A percentile compares a stretch with the other conserved stretches of the same genome.
phyloP scores from a whole-genome alignment of 2,888 invertebrate genomes.

The Orchesellides sinensis region DNA sequence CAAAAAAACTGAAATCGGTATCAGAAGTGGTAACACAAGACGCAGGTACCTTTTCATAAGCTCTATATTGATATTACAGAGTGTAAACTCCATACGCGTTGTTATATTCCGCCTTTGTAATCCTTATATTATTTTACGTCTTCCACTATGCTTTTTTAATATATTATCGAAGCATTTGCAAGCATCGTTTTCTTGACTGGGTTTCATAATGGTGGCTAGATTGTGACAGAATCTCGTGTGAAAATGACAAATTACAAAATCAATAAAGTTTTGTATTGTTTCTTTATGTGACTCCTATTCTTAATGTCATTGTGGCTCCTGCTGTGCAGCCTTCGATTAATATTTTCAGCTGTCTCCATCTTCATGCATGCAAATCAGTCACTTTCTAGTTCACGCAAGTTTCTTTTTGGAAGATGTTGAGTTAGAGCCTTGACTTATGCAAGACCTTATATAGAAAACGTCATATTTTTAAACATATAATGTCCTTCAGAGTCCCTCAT shows the following conservation, averaged over 20 bases:
- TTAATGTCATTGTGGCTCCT: conserved; percentile 61
- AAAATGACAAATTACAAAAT: conserved; percentile 74
- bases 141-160: conserved; percentile 12
- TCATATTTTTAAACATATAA: no score
- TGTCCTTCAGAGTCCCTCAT: not conserved
- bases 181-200: conserved; percentile 13
- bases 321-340: conserved; percentile 55
- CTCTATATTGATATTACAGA: no score
- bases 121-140: conserved; percentile 4
- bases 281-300: conserved; percentile 31
- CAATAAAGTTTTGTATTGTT: conserved; percentile 69
- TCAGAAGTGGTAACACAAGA: not conserved
- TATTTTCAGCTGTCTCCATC: conserved; percentile 50
- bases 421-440: no score
- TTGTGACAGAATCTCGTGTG: conserved; percentile 67
- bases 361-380: conserved; percentile 55
- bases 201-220: conserved; percentile 13
- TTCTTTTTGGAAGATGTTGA: no score
- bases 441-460: no score
- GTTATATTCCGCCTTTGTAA: no score
- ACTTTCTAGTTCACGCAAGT: not conserved
- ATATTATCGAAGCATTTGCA: conserved; percentile 1
- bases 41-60: not conserved
- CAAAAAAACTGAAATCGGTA: not conserved
- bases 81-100: no score